phyloP scores from a whole-genome alignment of 2,888 invertebrate genomes.

The Microctonus aethiopoides region DNA sequence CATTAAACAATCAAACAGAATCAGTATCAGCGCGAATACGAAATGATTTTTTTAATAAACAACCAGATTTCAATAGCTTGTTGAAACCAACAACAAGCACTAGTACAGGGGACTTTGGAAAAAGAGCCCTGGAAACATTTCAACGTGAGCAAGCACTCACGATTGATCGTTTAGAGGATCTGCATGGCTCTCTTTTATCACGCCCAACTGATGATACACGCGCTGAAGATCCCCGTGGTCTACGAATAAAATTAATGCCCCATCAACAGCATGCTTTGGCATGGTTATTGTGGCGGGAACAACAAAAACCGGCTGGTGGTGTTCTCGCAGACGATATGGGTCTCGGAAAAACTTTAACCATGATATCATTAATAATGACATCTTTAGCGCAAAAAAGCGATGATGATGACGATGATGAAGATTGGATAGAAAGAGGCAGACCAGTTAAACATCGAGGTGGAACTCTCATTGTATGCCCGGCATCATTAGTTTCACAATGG shows the following conservation, averaged over 20 bases:
- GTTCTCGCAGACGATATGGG: conserved; percentile 90
- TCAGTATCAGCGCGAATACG: not conserved
- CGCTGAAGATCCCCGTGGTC: conserved; percentile 73
- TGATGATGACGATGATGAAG: conserved; percentile 53
- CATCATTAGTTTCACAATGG: conserved; percentile 93
- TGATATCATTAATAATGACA: conserved; percentile 78
- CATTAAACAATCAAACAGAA: not conserved
- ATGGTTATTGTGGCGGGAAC: conserved; percentile 92
- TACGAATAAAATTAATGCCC: conserved; percentile 74
- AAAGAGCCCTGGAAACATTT: conserved; percentile 74
- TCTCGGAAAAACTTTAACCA: conserved; percentile 84
- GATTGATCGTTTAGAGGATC: conserved; percentile 76
- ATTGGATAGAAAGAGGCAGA: conserved; percentile 47
- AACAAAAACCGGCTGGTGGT: conserved; percentile 86
- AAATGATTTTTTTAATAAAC: not conserved
- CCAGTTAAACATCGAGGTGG: conserved; percentile 68
- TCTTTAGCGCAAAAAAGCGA: conserved; percentile 56
- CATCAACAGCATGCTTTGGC: conserved; percentile 89
- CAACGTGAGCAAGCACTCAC: conserved; percentile 77
- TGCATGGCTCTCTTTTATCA: conserved; percentile 77
- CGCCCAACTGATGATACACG: conserved; percentile 74
- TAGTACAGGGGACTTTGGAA: conserved; percentile 46
- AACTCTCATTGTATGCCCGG: conserved; percentile 92
- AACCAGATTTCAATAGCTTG: not conserved
- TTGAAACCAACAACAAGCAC: conserved; percentile 25